Percentiles rank a stretch among this genome's conserved stretches.
These are phyloP conservation scores for Elephantulus edwardii DNA, from an alignment of 2,113 vertebrate species.

Conservation along the genomic window DNA sequence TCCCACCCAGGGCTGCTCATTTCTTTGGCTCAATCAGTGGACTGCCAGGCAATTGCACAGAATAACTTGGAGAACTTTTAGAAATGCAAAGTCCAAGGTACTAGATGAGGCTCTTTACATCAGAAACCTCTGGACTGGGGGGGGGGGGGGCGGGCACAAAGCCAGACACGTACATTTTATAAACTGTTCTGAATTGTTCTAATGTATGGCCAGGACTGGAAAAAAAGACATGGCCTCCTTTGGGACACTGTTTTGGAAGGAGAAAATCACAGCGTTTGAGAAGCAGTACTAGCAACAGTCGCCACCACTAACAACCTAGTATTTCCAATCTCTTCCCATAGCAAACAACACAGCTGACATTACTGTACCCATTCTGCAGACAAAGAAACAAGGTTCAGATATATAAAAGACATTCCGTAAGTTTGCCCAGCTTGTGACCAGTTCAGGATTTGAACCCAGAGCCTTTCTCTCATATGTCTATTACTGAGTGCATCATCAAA, in stretches of 20 bases:
- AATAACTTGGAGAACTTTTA: background rate
- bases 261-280: background rate
- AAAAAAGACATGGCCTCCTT: background rate
- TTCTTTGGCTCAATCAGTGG: background rate
- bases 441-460: conserved; percentile 32
- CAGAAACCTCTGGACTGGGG: background rate
- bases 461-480: background rate
- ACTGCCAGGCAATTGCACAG: background rate
- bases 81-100: background rate
- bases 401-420: conserved; percentile 3
- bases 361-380: background rate
- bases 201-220: background rate
- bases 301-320: background rate
- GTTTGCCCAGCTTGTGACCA: background rate
- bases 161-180: background rate
- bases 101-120: background rate
- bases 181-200: background rate
- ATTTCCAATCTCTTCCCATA: background rate
- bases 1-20: background rate
- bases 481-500: conserved; percentile 19
- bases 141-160: no score
- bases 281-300: background rate
- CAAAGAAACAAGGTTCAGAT: conserved; percentile 18
- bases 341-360: background rate
- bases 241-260: conserved; percentile 14